Conservation (phyloP, 2,113 vertebrate species). For the Camelus dromedarius region DNA sequence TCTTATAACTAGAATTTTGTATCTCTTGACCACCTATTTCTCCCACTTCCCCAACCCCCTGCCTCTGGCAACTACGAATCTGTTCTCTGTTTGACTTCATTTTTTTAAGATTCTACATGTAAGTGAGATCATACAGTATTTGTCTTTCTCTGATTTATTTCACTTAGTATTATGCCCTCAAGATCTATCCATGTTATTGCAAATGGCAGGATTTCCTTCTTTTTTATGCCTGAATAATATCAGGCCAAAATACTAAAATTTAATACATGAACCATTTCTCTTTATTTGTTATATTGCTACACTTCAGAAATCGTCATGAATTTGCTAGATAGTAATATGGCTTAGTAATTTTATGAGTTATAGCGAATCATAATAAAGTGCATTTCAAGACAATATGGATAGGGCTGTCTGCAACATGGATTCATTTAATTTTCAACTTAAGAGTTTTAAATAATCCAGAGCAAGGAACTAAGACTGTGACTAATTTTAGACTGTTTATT, state of each 20-base stretch:
- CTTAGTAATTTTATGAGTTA: not conserved
- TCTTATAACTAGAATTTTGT: not conserved
- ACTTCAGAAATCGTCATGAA: not conserved
- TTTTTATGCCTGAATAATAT: not conserved
- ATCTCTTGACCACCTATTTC: not conserved
- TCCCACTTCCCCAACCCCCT: not conserved
- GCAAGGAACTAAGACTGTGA: not conserved
- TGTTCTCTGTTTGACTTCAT: not conserved
- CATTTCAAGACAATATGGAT: not conserved
- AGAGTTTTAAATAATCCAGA: not conserved
- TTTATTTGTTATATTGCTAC: not conserved
- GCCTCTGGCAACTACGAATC: not conserved
- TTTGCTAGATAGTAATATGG: not conserved
- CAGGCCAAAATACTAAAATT: not conserved
- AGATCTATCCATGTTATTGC: not conserved
- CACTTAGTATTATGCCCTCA: not conserved
- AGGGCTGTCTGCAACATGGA: fast-evolving
- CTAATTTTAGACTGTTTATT: not conserved
- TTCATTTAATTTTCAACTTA: not conserved
- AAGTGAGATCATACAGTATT: not conserved
- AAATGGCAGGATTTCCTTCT: not conserved
- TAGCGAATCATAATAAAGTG: not conserved
- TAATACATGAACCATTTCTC: not conserved
- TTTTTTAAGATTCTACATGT: not conserved
- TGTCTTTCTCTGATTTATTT: not conserved